Conservation (phyloP, 2,113 vertebrate genomes). For the Gymnorhina tibicen region DNA sequence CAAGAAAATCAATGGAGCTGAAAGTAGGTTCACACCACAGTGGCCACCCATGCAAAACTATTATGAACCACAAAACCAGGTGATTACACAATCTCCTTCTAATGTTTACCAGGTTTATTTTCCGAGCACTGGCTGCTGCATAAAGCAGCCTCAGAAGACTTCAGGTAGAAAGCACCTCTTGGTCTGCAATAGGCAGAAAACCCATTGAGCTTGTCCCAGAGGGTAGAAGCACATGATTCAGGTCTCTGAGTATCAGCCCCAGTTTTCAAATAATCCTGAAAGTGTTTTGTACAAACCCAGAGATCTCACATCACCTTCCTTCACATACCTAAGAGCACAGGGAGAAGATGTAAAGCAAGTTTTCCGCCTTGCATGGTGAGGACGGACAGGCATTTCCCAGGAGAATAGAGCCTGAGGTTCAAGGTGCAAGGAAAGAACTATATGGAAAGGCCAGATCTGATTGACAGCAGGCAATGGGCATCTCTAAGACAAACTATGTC, state of each 20-base stretch:
- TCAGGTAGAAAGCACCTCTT: neutral
- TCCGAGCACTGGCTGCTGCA: neutral
- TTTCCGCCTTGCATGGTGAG: neutral
- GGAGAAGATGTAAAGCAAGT: neutral
- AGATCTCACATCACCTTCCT: neutral
- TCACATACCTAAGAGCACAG: neutral
- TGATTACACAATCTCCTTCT: neutral
- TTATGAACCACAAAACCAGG: neutral
- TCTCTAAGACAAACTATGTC: neutral
- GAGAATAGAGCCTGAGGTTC: neutral
- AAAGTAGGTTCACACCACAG: constrained; percentile 11
- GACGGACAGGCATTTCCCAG: neutral
- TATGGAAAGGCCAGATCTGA: neutral
- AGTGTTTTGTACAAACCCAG: neutral
- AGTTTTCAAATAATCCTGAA: neutral
- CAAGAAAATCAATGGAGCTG: neutral
- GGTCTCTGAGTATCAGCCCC: neutral
- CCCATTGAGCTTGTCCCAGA: neutral
- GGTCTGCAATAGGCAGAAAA: neutral
- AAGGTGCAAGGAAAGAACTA: neutral
- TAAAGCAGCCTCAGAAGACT: neutral
- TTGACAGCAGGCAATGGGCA: neutral
- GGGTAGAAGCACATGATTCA: neutral
- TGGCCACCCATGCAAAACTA: constrained; percentile 19
- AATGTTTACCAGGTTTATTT: neutral